phyloP scores from a whole-genome alignment of 2,888 invertebrate genomes.

The Drosophila mimetica region DNA sequence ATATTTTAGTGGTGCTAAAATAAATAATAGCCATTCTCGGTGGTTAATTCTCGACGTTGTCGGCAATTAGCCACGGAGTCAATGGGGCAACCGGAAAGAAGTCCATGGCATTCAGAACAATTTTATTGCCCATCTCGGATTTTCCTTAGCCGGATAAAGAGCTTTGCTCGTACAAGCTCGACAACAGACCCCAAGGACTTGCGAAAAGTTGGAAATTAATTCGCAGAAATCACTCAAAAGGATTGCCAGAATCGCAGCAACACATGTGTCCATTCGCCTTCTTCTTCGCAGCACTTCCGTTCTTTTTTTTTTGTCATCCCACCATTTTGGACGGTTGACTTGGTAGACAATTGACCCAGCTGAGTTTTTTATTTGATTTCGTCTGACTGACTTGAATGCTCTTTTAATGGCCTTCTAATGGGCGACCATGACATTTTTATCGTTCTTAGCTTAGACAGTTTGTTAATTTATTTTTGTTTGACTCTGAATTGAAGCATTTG shows the following conservation, averaged over 20 bases:
- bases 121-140: conserved; percentile 30
- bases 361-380: conserved; percentile 50
- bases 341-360: conserved; percentile 49
- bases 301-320: conserved; percentile 12
- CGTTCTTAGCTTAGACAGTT: conserved; percentile 48
- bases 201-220: conserved; percentile 44
- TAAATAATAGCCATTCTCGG: conserved; percentile 47
- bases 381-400: conserved; percentile 15
- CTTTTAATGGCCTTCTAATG: conserved; percentile 50
- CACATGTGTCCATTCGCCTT: conserved; percentile 22
- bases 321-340: conserved; percentile 8
- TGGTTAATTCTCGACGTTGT: conserved; percentile 29
- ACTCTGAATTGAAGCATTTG: background rate
- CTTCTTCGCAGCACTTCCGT: conserved; percentile 7
- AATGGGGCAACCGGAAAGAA: conserved; percentile 2
- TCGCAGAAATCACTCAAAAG: conserved; percentile 49
- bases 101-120: background rate
- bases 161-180: conserved; percentile 15
- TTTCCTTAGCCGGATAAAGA: conserved; percentile 11
- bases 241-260: conserved; percentile 24
- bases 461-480: conserved; percentile 49
- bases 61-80: conserved; percentile 46
- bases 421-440: conserved; percentile 41
- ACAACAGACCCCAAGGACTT: conserved; percentile 31
- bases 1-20: conserved; percentile 50